These are phyloP conservation scores for Mustelus asterias DNA, from an alignment of 2,113 vertebrate species.

Conservation along the genomic window DNA sequence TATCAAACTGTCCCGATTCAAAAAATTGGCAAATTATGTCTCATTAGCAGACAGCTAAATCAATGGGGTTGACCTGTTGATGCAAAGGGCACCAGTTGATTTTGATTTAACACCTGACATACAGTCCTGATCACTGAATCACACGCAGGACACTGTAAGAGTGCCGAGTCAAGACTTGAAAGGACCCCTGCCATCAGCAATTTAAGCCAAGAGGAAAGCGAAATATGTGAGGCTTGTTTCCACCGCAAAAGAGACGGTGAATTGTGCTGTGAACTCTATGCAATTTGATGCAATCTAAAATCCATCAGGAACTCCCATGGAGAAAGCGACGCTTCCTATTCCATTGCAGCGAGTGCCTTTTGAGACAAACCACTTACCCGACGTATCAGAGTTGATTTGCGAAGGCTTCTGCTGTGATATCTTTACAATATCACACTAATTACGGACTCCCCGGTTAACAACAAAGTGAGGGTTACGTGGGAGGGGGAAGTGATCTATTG, in stretches of 20 bases:
- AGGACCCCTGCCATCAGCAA: background rate
- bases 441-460: background rate
- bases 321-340: background rate
- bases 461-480: background rate
- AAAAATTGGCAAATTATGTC: background rate
- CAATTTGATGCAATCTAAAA: background rate
- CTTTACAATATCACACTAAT: background rate
- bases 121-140: background rate
- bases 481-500: background rate
- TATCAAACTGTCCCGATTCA: background rate
- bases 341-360: background rate
- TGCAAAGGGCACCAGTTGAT: background rate
- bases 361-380: background rate
- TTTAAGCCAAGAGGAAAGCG: background rate
- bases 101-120: background rate
- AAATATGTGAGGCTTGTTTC: background rate
- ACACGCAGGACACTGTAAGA: background rate
- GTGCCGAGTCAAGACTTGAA: background rate
- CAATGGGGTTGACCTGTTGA: background rate
- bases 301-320: background rate
- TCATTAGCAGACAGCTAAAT: background rate
- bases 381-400: background rate
- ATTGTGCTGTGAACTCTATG: background rate
- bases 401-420: background rate
- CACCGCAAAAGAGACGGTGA: background rate